Evolutionary conservation across 2,113 vertebrate species (phyloP), one percentile per base, ranked within the genome.

Genomic region (Scomber colias): DNA sequence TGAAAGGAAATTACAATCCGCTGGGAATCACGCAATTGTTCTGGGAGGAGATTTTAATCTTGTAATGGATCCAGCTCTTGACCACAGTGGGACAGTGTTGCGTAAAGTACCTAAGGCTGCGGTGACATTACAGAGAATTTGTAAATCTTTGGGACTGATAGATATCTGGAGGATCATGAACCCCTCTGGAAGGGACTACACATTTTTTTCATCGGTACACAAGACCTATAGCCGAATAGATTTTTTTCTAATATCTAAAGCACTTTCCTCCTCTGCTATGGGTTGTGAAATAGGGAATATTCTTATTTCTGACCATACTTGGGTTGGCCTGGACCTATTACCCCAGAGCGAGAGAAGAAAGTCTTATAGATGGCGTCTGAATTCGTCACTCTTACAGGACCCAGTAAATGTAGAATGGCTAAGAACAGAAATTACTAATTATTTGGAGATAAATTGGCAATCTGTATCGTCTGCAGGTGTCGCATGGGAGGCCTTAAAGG

Each of bases 151-250:
- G n/a, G n/a, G n/a, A n/a, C n/a, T n/a, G n/a, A n/a, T n/a, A n/a
- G n/a, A n/a, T n/a, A n/a, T n/a, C n/a, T n/a, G n/a, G 40, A 64
- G 61, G 40, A 48, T 64, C 44, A 46, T 64, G 40, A 64, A 64
- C 44, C 40, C 61, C 44, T 65, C 62, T 65, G 44, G 62, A 11
- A 48, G 44, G 44, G 44, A 64, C 27, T 49, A 65, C 45, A 48
- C 21, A 1, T 65, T 27, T 65, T 11, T 65, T 16, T 65, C 45
- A 31, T 31, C 14, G 35, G 27, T 57, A 57, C 55, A 30, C 24
- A 57, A 57, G 24, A 57, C 24, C 12, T 57, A 57, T 15, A 57
- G 24, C 12, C 1, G 19, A 21, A 55, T 55, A 55, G 55, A 57
- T 57, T 57, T 30, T 57, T 57, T 15, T n/a, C 24, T 57, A 14